Conservation (phyloP, 2,797 vertebrate species). For the Notoglanidium macrostoma region DNA sequence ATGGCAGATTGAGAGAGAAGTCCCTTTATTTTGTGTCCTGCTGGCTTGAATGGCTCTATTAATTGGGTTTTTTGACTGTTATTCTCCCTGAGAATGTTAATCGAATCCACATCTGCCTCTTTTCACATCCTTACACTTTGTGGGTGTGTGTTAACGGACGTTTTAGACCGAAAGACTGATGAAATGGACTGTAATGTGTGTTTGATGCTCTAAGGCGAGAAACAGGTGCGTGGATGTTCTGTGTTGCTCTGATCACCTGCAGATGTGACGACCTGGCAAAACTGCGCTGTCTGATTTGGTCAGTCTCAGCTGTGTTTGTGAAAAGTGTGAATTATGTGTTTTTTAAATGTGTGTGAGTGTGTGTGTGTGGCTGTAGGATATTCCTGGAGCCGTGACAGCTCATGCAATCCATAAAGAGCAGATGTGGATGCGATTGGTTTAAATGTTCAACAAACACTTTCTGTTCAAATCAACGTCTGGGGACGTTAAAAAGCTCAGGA, state of each 20-base stretch:
- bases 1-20: conserved; percentile 6
- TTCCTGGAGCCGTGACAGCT: conserved; percentile 71
- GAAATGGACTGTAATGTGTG: conserved; percentile 12
- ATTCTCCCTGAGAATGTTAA: conserved; percentile 21
- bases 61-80: conserved; percentile 41
- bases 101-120: conserved; percentile 39
- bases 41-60: conserved; percentile 20
- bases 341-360: conserved; percentile 45
- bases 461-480: conserved; percentile 62
- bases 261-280: conserved; percentile 69
- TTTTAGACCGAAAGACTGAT: not conserved
- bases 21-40: conserved; percentile 21
- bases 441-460: conserved; percentile 68
- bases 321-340: conserved; percentile 11
- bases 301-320: conserved; percentile 48
- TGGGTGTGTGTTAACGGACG: not conserved
- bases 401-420: conserved; percentile 63
- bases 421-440: conserved; percentile 61
- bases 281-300: conserved; percentile 50
- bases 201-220: conserved; percentile 31
- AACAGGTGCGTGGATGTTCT: conserved; percentile 67
- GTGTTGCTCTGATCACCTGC: conserved; percentile 69
- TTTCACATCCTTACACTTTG: conserved; percentile 6
- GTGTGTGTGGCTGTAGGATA: conserved; percentile 63
- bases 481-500: conserved; percentile 58